Percentiles rank a stretch among this genome's conserved stretches.
Evolutionary conservation across 2,797 vertebrate genomes (phyloP).

Genomic region (Oophaga sylvatica): DNA sequence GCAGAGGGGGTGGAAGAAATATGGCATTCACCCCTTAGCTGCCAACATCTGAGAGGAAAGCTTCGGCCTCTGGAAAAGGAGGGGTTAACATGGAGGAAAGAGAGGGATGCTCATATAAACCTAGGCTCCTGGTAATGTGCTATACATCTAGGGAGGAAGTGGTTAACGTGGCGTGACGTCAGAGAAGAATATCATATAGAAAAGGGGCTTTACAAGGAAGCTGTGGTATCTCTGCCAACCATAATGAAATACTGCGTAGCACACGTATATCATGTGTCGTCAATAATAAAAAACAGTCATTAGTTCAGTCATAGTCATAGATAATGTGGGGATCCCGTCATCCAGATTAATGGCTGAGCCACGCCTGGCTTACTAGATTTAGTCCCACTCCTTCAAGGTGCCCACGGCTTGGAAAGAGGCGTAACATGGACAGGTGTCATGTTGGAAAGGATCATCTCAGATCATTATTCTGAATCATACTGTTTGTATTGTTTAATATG

Average conservation of each 20-base stretch:
- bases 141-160: slow-evolving; percentile 11
- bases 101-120: not conserved
- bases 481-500: not conserved
- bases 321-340: not conserved
- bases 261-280: not conserved
- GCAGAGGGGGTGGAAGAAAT: slow-evolving; percentile 2
- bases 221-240: not conserved
- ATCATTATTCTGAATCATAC: not conserved
- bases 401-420: not conserved
- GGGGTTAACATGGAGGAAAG: not conserved
- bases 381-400: not conserved
- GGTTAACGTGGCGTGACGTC: slow-evolving; percentile 7
- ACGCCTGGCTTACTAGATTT: slow-evolving; percentile 9
- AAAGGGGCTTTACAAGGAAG: not conserved
- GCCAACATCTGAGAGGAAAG: slow-evolving; percentile 55
- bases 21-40: slow-evolving; percentile 29
- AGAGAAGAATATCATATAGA: not conserved
- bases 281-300: not conserved
- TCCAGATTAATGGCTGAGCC: not conserved
- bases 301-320: not conserved
- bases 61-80: not conserved
- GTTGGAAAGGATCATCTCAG: not conserved
- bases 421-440: not conserved
- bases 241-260: not conserved
- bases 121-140: not conserved